Percentiles rank a stretch among this genome's conserved stretches.
Evolutionary conservation across 2,888 invertebrate genomes (phyloP).

Genomic region (Ethmia dodecea): DNA sequence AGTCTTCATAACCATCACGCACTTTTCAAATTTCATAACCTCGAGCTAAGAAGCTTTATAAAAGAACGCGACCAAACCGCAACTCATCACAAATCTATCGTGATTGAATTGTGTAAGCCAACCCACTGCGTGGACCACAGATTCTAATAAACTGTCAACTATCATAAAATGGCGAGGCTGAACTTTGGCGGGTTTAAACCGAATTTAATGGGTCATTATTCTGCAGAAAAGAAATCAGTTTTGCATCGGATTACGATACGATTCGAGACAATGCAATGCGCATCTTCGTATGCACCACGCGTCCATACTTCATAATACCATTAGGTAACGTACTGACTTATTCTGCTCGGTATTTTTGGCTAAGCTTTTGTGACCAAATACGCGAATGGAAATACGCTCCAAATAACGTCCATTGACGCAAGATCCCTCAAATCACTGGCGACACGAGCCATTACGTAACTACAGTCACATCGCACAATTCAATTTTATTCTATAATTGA

Average conservation of each 20-base stretch:
- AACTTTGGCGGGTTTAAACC: conserved; percentile 16
- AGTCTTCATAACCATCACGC: conserved; percentile 1
- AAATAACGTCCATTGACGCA: conserved; percentile 29
- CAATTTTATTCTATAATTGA: conserved; percentile 19
- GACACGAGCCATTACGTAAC: conserved; percentile 26
- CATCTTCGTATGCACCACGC: conserved; percentile 31
- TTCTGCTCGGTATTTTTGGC: conserved; percentile 26
- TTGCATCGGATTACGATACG: no score
- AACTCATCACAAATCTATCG: conserved; percentile 37
- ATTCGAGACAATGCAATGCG: conserved; percentile 11
- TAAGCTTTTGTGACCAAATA: conserved; percentile 24
- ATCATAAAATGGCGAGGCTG: no score
- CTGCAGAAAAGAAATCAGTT: conserved; percentile 10
- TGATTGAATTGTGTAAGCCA: conserved; percentile 29
- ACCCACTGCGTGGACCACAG: conserved; percentile 24
- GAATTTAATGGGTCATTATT: conserved; percentile 16
- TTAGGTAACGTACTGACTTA: conserved; percentile 31
- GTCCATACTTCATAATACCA: conserved; percentile 36
- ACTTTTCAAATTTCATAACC: conserved; percentile 6
- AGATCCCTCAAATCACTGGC: conserved; percentile 18
- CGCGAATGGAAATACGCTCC: conserved; percentile 23
- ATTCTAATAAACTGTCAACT: conserved; percentile 25
- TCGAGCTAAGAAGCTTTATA: conserved; percentile 20
- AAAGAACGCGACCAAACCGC: conserved; percentile 28
- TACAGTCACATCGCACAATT: conserved; percentile 24